Evolutionary conservation across 1,140 invertebrate genomes (phyloP).

Genomic region (Conus betulinus): DNA sequence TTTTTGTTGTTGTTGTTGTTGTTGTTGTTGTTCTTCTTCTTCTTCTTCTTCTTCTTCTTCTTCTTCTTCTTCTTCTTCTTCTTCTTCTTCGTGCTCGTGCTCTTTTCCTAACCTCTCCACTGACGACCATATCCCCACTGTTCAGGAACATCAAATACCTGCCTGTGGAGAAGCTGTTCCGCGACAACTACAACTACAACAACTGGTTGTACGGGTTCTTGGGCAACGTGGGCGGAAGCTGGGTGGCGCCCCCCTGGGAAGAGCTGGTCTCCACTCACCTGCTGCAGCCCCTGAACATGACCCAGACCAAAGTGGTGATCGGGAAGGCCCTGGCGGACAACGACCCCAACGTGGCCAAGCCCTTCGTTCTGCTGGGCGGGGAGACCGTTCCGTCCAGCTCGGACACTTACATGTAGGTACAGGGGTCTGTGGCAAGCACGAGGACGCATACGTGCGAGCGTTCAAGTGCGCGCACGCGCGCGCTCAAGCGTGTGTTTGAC

Average conservation of each 20-base stretch:
- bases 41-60: not conserved
- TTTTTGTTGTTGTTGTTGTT: too few species aligned
- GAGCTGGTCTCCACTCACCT: not conserved
- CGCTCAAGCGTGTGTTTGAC: not conserved
- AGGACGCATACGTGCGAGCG: not conserved
- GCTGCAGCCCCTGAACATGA: slow-evolving; percentile 26
- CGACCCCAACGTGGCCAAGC: slow-evolving; percentile 23
- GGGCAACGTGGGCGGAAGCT: slow-evolving; percentile 28
- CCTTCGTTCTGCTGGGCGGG: slow-evolving; percentile 24
- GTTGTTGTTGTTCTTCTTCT: not conserved
- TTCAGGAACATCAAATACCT: slow-evolving; percentile 30
- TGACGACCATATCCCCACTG: not conserved
- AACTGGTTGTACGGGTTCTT: slow-evolving; percentile 44
- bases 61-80: not conserved
- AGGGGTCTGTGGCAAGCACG: too few species aligned
- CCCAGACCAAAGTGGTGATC: not conserved
- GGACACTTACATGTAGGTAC: slow-evolving; percentile 21
- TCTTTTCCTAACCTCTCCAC: not conserved
- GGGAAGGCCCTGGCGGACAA: not conserved
- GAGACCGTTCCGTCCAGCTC: not conserved
- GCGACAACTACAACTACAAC: slow-evolving; percentile 42
- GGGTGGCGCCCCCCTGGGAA: slow-evolving; percentile 30
- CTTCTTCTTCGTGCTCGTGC: not conserved
- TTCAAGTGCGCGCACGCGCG: not conserved
- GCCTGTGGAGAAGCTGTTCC: not conserved